These are phyloP conservation scores for Rhimphoctona megacephalus DNA, from an alignment of 2,888 invertebrate genomes.

Conservation along the genomic window DNA sequence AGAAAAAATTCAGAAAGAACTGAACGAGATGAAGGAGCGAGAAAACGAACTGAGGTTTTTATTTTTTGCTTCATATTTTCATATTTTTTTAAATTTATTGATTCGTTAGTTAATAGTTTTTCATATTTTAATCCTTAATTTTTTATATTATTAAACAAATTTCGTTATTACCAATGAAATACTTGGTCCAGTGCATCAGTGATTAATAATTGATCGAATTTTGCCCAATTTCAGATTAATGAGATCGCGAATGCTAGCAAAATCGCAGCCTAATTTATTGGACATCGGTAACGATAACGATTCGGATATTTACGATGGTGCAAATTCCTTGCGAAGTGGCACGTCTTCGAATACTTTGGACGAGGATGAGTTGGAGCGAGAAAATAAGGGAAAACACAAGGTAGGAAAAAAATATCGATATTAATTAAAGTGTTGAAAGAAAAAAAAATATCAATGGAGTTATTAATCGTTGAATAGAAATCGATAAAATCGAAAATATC, in stretches of 20 bases:
- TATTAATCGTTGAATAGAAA: no score
- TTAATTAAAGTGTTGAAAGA: neutral
- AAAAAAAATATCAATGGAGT: no score
- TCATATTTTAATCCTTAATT: neutral
- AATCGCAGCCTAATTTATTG: conserved; percentile 85
- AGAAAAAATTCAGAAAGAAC: conserved; percentile 94
- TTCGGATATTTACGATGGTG: conserved; percentile 82
- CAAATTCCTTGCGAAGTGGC: conserved; percentile 80
- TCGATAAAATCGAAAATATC: no score
- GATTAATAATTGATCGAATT: neutral
- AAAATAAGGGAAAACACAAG: conserved; percentile 80
- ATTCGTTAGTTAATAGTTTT: neutral
- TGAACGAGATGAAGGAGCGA: conserved; percentile 93
- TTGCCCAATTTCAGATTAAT: conserved; percentile 78
- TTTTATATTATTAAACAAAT: neutral
- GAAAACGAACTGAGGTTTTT: conserved; percentile 91
- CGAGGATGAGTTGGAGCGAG: conserved; percentile 80
- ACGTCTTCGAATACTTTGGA: conserved; percentile 81
- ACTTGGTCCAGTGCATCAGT: no score
- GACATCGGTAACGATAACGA: conserved; percentile 82
- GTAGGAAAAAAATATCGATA: conserved; percentile 66
- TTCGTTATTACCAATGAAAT: no score
- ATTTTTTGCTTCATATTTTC: conserved; percentile 4
- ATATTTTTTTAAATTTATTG: neutral
- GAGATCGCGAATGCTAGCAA: conserved; percentile 83